These are phyloP conservation scores for Exocentrus adspersus DNA, from an alignment of 2,888 invertebrate species.

Conservation along the genomic window DNA sequence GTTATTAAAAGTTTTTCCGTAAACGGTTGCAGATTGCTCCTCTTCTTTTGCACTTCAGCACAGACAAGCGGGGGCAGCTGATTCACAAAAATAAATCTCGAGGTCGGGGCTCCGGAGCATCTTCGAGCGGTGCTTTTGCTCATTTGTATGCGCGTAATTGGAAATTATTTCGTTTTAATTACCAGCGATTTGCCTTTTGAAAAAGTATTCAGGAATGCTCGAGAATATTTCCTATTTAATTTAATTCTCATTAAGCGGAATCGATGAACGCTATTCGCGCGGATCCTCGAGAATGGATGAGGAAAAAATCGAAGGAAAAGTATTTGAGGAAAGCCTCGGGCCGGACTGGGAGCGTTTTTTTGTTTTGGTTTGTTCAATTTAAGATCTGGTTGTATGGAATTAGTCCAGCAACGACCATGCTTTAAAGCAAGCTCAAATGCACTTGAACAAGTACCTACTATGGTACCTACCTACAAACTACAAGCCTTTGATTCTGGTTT, in stretches of 20 bases:
- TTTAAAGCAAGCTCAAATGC: too few relatives aligned
- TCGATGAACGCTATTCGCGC: constrained; percentile 37
- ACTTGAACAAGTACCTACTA: too few relatives aligned
- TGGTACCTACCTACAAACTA: too few relatives aligned
- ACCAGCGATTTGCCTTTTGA: constrained; percentile 34
- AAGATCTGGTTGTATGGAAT: too few relatives aligned
- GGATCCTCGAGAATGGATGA: constrained; percentile 24
- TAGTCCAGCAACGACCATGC: too few relatives aligned
- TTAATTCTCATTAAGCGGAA: constrained; percentile 46
- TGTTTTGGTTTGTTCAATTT: too few relatives aligned
- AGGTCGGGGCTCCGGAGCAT: constrained; percentile 6
- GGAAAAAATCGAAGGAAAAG: constrained; percentile 26
- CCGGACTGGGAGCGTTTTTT: too few relatives aligned
- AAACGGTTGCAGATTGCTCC: too few relatives aligned
- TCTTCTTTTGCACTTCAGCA: too few relatives aligned
- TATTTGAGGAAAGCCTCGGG: too few relatives aligned
- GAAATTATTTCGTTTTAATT: constrained; percentile 46
- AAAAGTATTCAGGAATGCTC: constrained; percentile 34
- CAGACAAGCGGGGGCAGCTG: background rate
- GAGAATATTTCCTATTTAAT: constrained; percentile 42
- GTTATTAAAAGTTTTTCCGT: too few relatives aligned
- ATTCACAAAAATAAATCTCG: constrained; percentile 14
- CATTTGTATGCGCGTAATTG: constrained; percentile 42
- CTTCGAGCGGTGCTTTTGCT: constrained; percentile 38
- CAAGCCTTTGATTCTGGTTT: too few relatives aligned